A percentile compares a stretch with the other conserved stretches of the same genome.
phyloP scores from a whole-genome alignment of 2,113 vertebrate genomes.

The Dinomys branickii region DNA sequence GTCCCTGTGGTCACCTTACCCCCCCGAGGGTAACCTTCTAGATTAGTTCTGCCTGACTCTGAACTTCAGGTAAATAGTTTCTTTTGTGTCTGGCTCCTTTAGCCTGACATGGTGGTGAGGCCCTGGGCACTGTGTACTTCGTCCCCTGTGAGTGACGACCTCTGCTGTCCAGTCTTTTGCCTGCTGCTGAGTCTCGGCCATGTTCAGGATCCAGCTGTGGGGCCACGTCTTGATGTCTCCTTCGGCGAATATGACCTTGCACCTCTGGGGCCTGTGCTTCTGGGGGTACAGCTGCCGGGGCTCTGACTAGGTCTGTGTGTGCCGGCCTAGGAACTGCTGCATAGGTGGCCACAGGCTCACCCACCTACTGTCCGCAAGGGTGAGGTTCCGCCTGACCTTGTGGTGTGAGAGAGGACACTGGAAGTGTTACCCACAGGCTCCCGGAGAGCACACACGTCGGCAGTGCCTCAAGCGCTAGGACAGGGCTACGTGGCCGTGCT shows the following conservation, averaged over 20 bases:
- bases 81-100: not conserved
- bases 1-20: not conserved
- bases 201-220: fast-evolving
- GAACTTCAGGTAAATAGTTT: fast-evolving
- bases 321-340: not conserved
- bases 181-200: not conserved
- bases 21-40: not conserved
- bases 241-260: fast-evolving
- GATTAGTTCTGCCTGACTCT: not conserved
- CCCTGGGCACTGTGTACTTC: fast-evolving
- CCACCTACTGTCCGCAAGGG: fast-evolving
- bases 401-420: too few species aligned
- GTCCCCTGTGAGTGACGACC: too few species aligned
- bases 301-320: not conserved
- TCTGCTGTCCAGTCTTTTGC: fast-evolving
- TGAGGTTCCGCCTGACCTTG: not conserved
- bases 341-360: too few species aligned
- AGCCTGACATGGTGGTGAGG: fast-evolving
- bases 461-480: fast-evolving
- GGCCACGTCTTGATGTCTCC: not conserved
- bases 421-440: fast-evolving
- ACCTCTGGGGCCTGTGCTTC: fast-evolving
- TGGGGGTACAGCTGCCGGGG: too few species aligned
- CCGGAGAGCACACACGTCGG: fast-evolving
- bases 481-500: fast-evolving